phyloP scores from a whole-genome alignment of 2,797 vertebrate species.

The Mus caroli region DNA sequence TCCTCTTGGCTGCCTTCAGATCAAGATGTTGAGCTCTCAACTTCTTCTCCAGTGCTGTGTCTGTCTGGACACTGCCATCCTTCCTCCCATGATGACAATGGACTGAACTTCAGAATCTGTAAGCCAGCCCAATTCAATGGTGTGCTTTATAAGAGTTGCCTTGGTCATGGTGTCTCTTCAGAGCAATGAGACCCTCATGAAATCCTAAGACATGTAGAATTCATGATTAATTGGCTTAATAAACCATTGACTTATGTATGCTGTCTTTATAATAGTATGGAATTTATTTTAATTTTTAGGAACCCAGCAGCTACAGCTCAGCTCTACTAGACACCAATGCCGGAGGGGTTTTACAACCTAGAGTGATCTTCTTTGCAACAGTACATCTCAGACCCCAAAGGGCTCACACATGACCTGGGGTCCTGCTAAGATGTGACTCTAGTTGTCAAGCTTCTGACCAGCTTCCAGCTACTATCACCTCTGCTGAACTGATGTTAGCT shows the following conservation, averaged over 20 bases:
- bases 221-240: neutral
- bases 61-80: neutral
- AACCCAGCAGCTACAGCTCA: neutral
- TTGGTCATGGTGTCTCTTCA: neutral
- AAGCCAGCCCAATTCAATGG: neutral
- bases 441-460: neutral
- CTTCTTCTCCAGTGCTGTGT: neutral
- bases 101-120: neutral
- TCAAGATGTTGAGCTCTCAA: neutral
- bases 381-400: neutral
- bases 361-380: neutral
- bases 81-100: neutral
- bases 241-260: accelerated
- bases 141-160: neutral
- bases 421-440: neutral
- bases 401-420: neutral
- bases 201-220: neutral
- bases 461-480: neutral
- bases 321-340: neutral
- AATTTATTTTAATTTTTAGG: constrained; percentile 6
- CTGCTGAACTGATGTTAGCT: neutral
- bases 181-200: neutral
- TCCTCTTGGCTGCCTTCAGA: neutral
- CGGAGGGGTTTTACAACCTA: neutral
- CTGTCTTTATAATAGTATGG: neutral